Conservation (phyloP, 2,888 invertebrate genomes). For the Mycalesis mineus region DNA sequence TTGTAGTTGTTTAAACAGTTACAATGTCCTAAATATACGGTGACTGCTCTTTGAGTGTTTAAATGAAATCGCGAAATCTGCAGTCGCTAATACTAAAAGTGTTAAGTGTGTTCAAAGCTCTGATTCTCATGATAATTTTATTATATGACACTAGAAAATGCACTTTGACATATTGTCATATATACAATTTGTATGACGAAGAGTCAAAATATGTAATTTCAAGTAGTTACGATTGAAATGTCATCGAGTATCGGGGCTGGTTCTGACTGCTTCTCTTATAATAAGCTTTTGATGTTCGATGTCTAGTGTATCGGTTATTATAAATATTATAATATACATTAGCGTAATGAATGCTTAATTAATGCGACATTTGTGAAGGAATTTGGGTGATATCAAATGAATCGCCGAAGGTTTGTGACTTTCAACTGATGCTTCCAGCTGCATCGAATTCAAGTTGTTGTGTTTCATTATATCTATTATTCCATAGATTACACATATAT, state of each 20-base stretch:
- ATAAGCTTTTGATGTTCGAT: constrained; percentile 72
- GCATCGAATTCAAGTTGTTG: constrained; percentile 12
- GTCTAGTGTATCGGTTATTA: constrained; percentile 43
- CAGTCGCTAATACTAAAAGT: not conserved
- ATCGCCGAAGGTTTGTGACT: constrained; percentile 22
- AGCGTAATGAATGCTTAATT: constrained; percentile 51
- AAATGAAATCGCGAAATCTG: not conserved
- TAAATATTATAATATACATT: constrained; percentile 37
- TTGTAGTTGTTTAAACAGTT: no score
- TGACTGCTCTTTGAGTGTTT: no score
- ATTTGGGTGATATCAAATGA: constrained; percentile 77
- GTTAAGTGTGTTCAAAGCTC: no score
- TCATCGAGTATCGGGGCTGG: not conserved
- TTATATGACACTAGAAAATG: no score
- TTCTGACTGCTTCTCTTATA: constrained; percentile 28
- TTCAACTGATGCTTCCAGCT: constrained; percentile 18
- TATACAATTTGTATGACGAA: no score
- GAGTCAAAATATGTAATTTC: no score
- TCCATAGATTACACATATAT: constrained; percentile 2
- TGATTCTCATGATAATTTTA: no score
- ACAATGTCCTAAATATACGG: no score
- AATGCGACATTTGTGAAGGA: constrained; percentile 57
- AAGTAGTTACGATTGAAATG: no score
- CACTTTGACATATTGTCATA: no score
- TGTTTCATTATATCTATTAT: constrained; percentile 13